These are phyloP conservation scores for Kryphioiulus occultus DNA, from an alignment of 2,888 invertebrate species.

Conservation along the genomic window DNA sequence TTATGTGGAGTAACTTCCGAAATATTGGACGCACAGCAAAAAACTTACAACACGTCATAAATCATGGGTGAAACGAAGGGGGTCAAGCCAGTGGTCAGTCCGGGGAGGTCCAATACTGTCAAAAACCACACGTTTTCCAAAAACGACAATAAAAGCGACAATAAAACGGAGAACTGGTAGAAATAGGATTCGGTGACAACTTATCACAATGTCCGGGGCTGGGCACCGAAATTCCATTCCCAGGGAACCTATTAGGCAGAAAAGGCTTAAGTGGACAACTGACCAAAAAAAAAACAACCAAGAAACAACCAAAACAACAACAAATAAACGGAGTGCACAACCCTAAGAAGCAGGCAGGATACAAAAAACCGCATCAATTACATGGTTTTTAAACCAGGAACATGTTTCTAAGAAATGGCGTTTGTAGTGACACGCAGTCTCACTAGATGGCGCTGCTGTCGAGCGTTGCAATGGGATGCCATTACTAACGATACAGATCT, in stretches of 20 bases:
- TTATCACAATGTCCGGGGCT: slow-evolving; percentile 23
- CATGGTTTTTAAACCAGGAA: slow-evolving; percentile 1
- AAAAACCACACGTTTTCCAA: slow-evolving; percentile 23
- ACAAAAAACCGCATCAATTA: not conserved
- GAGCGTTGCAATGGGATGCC: too few relatives aligned
- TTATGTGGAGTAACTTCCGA: slow-evolving; percentile 23
- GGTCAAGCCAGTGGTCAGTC: slow-evolving; percentile 23
- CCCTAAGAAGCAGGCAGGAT: not conserved
- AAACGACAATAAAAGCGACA: slow-evolving; percentile 23
- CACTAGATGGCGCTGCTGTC: not conserved
- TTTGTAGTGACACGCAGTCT: not conserved
- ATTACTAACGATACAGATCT: too few relatives aligned
- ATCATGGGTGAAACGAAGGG: slow-evolving; percentile 2
- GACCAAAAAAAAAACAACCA: not conserved
- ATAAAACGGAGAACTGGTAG: slow-evolving; percentile 4
- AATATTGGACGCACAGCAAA: not conserved
- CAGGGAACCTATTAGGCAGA: slow-evolving; percentile 23
- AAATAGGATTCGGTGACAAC: slow-evolving; percentile 5
- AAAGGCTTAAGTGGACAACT: slow-evolving; percentile 23
- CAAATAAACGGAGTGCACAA: not conserved
- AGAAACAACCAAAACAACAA: not conserved
- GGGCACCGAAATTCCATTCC: slow-evolving; percentile 15
- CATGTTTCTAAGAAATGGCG: not conserved
- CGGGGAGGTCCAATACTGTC: slow-evolving; percentile 9
- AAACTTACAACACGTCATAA: slow-evolving; percentile 23